Evolutionary conservation across 2,888 invertebrate species (phyloP), one percentile per base, ranked within the genome.

Genomic region (Oxyteleia sp.): DNA sequence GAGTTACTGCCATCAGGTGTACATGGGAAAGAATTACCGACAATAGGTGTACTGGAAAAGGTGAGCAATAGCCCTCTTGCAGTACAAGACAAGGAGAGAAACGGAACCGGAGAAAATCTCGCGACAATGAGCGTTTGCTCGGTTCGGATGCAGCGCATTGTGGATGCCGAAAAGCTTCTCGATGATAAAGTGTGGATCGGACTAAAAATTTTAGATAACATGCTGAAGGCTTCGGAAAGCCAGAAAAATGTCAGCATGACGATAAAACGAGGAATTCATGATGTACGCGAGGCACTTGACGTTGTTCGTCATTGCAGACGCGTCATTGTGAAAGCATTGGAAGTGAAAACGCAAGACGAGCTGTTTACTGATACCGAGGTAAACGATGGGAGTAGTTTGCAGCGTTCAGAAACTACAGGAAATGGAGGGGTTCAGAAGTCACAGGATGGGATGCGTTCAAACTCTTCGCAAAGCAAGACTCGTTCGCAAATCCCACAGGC

Each of bases 371-470:
- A 32, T 32, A n/a, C 26, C 26, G 26, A 26, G 5, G 5, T 26
- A 26, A 26, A 26, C 5, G 26, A 26, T 26, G 26, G 5, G 26
- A 26, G 5, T 26, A 26, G 26, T 26, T 26, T 5, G 26, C 26
- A 4, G 26, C 5, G 4, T 26, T 26, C 5, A 5, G 26, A 26
- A 26, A 26, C 5, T 26, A 26, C 26, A 26, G 26, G 5, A 26
- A 26, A 26, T 26, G 26, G 26, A 26, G 26, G 26, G 2, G 26
- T 5, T 2, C 26, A 43, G 43, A 43, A 43, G 43, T 13, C 43
- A 43, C 43, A 43, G 43, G 43, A 43, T 13, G 43, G n/a, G 43
- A 43, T 43, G 15, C 43, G 15, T 43, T 43, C 43, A 43, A 43
- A 43, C n/a, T 13, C 43, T 43, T 43, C 15, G 15, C 43, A 15